Conservation (phyloP, 1,140 invertebrate species). For the Gonatopus flavifemur region DNA sequence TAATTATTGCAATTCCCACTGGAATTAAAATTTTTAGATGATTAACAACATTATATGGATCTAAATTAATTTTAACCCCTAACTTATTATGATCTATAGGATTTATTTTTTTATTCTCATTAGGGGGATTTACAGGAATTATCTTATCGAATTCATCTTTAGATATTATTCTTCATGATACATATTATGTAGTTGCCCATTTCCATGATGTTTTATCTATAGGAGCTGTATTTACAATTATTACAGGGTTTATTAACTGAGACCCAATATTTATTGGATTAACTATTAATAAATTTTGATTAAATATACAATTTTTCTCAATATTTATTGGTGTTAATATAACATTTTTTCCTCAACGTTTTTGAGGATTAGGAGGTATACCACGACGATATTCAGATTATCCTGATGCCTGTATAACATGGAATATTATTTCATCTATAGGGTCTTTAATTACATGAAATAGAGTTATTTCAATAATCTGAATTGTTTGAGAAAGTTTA, state of each 20-base stretch:
- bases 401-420: slow-evolving; percentile 64
- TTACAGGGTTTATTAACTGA: slow-evolving; percentile 69
- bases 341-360: slow-evolving; percentile 78
- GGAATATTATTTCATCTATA: slow-evolving; percentile 68
- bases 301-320: slow-evolving; percentile 61
- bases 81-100: slow-evolving; percentile 66
- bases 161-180: slow-evolving; percentile 64
- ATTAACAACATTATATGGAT: slow-evolving; percentile 31
- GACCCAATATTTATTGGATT: slow-evolving; percentile 66
- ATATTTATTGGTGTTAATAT: slow-evolving; percentile 72
- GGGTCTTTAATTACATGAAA: slow-evolving; percentile 64
- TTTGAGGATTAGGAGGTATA: slow-evolving; percentile 72
- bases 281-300: slow-evolving; percentile 61
- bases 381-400: slow-evolving; percentile 75
- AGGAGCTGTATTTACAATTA: slow-evolving; percentile 72
- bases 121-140: slow-evolving; percentile 66
- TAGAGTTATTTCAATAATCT: slow-evolving; percentile 60
- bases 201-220: slow-evolving; percentile 62
- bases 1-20: slow-evolving; percentile 56
- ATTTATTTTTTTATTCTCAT: slow-evolving; percentile 72
- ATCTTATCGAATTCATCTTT: slow-evolving; percentile 70
- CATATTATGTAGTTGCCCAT: slow-evolving; percentile 66
- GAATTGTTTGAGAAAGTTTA: slow-evolving; percentile 59
- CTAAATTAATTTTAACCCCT: slow-evolving; percentile 59
- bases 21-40: slow-evolving; percentile 57